Conservation (phyloP, 2,797 vertebrate genomes). For the Pangasius larnaudii region DNA sequence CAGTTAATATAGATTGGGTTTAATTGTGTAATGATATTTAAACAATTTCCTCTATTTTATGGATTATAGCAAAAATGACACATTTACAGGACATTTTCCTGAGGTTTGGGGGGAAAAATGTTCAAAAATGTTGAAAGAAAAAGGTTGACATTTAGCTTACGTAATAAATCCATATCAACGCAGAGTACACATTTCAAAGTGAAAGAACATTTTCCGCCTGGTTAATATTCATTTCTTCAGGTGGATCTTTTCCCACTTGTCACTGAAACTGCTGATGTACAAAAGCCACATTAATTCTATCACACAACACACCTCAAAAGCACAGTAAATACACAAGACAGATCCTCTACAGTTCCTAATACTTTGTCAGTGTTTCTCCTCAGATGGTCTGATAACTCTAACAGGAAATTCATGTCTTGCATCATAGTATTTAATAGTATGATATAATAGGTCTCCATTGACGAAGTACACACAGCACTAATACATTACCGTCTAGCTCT, state of each 20-base stretch:
- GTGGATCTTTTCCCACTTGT: conserved; percentile 31
- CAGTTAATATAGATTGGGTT: not conserved
- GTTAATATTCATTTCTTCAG: conserved; percentile 36
- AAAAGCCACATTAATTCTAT: conserved; percentile 35
- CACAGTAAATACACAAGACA: conserved; percentile 37
- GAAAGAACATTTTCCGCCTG: conserved; percentile 23
- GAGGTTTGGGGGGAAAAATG: not conserved
- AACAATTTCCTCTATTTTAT: not conserved
- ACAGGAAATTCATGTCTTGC: conserved; percentile 26
- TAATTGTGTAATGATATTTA: not conserved
- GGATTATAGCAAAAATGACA: not conserved
- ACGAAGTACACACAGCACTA: not conserved
- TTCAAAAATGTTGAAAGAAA: not conserved
- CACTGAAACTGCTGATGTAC: conserved; percentile 25
- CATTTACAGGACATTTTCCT: not conserved
- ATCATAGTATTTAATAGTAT: not conserved
- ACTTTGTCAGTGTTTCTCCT: conserved; percentile 20
- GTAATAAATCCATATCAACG: conserved; percentile 20
- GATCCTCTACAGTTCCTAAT: conserved; percentile 12
- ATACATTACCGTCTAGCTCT: conserved; percentile 6
- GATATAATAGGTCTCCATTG: conserved; percentile 8
- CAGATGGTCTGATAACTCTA: conserved; percentile 13
- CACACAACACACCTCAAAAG: conserved; percentile 37
- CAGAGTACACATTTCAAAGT: conserved; percentile 20
- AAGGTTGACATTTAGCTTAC: conserved; percentile 19